phyloP scores from a whole-genome alignment of 1,140 invertebrate species.

The Neoseiulus cucumeris region DNA sequence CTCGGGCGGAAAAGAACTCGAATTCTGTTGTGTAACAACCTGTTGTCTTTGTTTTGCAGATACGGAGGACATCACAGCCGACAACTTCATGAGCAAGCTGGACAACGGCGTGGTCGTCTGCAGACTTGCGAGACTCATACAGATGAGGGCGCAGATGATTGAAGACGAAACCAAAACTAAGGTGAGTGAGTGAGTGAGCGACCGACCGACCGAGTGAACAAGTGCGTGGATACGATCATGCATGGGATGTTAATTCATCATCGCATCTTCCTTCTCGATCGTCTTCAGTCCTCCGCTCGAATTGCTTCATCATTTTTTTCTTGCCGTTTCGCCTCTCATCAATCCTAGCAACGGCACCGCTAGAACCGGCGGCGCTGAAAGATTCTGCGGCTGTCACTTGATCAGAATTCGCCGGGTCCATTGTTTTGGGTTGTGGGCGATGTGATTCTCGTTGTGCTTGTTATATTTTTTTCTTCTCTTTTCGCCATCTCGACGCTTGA shows the following conservation, averaged over 20 bases:
- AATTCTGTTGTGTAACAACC: neutral
- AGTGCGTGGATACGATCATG: no score
- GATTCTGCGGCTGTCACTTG: no score
- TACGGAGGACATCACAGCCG: slow-evolving; percentile 45
- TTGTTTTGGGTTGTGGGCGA: neutral
- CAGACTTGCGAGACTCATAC: slow-evolving; percentile 49
- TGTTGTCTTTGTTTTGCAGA: slow-evolving; percentile 32
- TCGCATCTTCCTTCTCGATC: no score
- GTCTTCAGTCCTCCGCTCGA: no score
- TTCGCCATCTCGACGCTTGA: neutral
- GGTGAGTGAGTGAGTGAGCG: slow-evolving; percentile 9
- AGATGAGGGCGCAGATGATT: slow-evolving; percentile 43
- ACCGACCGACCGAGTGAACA: no score
- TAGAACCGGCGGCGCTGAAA: no score
- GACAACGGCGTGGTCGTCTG: slow-evolving; percentile 60
- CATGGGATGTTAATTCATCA: no score
- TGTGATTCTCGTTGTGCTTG: neutral
- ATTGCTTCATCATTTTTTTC: no score
- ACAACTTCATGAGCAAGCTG: slow-evolving; percentile 52
- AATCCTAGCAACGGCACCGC: no score
- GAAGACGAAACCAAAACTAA: slow-evolving; percentile 29
- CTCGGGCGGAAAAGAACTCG: neutral
- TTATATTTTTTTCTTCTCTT: neutral
- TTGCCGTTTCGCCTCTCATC: no score
- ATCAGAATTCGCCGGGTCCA: no score